These are phyloP conservation scores for Dendrolimus houi DNA, from an alignment of 2,888 invertebrate species.

Conservation along the genomic window DNA sequence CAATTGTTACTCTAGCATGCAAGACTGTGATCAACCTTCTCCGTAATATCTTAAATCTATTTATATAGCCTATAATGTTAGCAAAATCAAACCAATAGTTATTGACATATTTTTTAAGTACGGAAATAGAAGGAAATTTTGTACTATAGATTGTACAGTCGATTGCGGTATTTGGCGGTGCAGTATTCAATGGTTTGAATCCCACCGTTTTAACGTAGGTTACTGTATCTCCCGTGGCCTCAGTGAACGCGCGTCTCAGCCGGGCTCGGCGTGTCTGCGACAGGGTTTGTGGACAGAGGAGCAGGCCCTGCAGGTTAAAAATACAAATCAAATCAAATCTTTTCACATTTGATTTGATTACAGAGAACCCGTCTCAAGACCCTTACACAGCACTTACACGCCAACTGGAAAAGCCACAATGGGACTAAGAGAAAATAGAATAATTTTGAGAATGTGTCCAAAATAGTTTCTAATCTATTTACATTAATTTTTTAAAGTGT, in stretches of 20 bases:
- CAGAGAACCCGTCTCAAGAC: slow-evolving; percentile 44
- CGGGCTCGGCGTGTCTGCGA: slow-evolving; percentile 91
- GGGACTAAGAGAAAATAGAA: slow-evolving; percentile 15
- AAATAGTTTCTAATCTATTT: neutral
- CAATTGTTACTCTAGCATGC: neutral
- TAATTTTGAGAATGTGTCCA: neutral
- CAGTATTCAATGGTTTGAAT: slow-evolving; percentile 53
- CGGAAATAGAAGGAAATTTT: slow-evolving; percentile 3
- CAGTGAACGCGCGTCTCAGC: slow-evolving; percentile 92
- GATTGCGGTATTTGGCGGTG: slow-evolving; percentile 47
- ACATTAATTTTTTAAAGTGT: neutral
- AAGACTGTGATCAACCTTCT: neutral
- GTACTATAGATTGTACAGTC: slow-evolving; percentile 55
- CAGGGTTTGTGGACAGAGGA: slow-evolving; percentile 93
- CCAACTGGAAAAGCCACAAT: slow-evolving; percentile 22
- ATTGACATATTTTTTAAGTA: too few relatives aligned
- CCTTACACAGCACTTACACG: slow-evolving; percentile 68
- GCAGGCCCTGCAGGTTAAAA: slow-evolving; percentile 83
- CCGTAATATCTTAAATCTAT: neutral
- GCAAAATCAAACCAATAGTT: too few relatives aligned
- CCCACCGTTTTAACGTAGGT: slow-evolving; percentile 93
- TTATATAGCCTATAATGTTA: too few relatives aligned
- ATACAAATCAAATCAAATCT: slow-evolving; percentile 55
- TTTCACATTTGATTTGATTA: slow-evolving; percentile 47
- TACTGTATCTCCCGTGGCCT: slow-evolving; percentile 91